These are phyloP conservation scores for Eurytemora carolleeae DNA, from an alignment of 1,140 invertebrate species.

Conservation along the genomic window DNA sequence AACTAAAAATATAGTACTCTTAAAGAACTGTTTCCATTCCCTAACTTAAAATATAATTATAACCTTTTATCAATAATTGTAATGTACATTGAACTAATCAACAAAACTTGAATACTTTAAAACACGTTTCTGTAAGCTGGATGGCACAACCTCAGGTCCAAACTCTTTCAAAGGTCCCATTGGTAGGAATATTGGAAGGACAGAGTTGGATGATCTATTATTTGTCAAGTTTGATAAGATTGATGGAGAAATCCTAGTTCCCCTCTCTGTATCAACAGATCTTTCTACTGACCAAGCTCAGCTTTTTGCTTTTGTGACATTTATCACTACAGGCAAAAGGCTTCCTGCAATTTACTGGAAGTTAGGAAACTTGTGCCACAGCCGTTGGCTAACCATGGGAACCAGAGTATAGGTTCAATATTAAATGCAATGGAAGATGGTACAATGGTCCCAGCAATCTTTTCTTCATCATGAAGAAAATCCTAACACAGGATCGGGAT, in stretches of 20 bases:
- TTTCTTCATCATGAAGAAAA: background rate
- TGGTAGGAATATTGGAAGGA: background rate
- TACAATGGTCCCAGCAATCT: background rate
- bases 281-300: background rate
- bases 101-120: background rate
- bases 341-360: background rate
- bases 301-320: background rate
- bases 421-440: background rate
- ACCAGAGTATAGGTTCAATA: background rate
- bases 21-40: background rate
- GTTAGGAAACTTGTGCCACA: background rate
- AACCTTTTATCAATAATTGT: background rate
- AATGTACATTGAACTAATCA: background rate
- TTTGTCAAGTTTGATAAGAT: background rate
- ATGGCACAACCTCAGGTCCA: background rate
- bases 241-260: background rate
- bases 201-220: background rate
- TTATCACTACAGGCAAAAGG: background rate
- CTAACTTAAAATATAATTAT: background rate
- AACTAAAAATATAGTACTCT: background rate
- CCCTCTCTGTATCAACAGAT: background rate
- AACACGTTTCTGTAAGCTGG: background rate
- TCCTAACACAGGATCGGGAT: background rate
- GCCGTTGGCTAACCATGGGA: background rate
- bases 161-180: background rate